Evolutionary conservation across 2,888 invertebrate genomes (phyloP), one percentile per base, ranked within the genome.

Genomic region (Melanchra persicariae): DNA sequence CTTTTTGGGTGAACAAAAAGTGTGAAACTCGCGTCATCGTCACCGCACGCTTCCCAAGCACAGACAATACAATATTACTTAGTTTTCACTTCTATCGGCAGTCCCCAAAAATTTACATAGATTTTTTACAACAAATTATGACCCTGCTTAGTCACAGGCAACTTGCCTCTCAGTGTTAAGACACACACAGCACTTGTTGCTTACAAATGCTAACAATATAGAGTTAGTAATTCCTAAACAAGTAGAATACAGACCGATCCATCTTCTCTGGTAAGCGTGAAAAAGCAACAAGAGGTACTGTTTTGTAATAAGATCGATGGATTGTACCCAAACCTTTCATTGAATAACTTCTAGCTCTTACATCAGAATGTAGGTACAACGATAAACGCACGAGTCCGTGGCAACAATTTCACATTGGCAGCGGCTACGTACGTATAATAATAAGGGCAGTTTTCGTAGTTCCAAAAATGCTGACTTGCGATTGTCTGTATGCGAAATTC

Each of bases 291-390:
- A 43, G 30, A 40, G 49, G 12, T 55, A 6, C 43, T 47, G 49
- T 59, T 72, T 30, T 40, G 37, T 49, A 58, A 12, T 8, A 69
- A 55, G 37, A 70, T 49, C n/a, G 59, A 72, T 59, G 15, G 30
- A 59, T 3, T 26, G 22, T 30, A 55, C 1, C 34, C 8, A 37
- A 10, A 15, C 37, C 6, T 47, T 37, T 47, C 1, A 26, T 9
- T 8, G 9, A n/a, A 37, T 54, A 22, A 54, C 0, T 52, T 65
- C 9, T 40, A 40, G 9, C n/a, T 66, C 15, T 43, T 30, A 43
- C 51, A 30, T 43, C 9, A 22, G 24, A 40, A n/a, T 26, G 17
- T 19, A 19, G 12, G 6, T 17, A 24, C 52, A 51, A 15, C 3
- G 4, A 22, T 34, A 34, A 49, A 9, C 34, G 22, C 47, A 34